A percentile compares a stretch with the other conserved stretches of the same genome.
phyloP scores from a whole-genome alignment of 2,113 vertebrate genomes.

The Heteronetta atricapilla region DNA sequence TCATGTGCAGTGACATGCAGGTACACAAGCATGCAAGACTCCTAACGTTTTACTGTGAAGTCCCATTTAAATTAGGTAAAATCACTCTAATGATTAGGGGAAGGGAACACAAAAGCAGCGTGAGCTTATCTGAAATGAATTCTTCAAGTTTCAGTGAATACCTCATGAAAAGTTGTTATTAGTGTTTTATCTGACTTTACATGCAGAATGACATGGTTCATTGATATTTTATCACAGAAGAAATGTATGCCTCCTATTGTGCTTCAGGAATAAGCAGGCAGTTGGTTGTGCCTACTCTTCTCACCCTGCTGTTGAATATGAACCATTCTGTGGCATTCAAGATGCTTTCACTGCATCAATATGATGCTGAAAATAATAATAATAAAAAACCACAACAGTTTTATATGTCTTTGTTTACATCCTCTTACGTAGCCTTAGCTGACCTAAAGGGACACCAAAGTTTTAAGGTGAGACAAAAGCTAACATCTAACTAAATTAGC shows the following conservation, averaged over 20 bases:
- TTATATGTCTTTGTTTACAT: background rate
- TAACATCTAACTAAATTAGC: background rate
- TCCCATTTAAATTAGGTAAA: slow-evolving; percentile 51
- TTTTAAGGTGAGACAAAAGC: background rate
- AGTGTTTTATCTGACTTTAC: slow-evolving; percentile 27
- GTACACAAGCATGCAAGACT: slow-evolving; percentile 43
- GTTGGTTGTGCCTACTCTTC: background rate
- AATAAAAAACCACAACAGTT: background rate
- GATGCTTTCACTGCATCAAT: background rate
- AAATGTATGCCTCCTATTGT: slow-evolving; percentile 33
- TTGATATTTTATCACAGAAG: slow-evolving; percentile 58
- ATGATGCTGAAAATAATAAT: background rate
- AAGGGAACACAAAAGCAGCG: slow-evolving; percentile 43
- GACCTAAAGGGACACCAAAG: background rate
- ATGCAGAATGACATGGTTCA: slow-evolving; percentile 36
- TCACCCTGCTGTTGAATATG: background rate
- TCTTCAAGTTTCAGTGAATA: slow-evolving; percentile 12
- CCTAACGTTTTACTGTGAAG: slow-evolving; percentile 42
- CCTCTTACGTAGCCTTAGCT: background rate
- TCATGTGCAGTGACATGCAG: slow-evolving; percentile 40
- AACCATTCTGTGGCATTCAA: background rate
- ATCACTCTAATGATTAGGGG: slow-evolving; percentile 26
- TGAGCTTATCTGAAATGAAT: slow-evolving; percentile 51
- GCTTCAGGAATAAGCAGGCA: background rate
- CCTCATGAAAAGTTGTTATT: slow-evolving; percentile 38